phyloP scores from a whole-genome alignment of 2,888 invertebrate genomes.

The Hirudinaria manillensis region DNA sequence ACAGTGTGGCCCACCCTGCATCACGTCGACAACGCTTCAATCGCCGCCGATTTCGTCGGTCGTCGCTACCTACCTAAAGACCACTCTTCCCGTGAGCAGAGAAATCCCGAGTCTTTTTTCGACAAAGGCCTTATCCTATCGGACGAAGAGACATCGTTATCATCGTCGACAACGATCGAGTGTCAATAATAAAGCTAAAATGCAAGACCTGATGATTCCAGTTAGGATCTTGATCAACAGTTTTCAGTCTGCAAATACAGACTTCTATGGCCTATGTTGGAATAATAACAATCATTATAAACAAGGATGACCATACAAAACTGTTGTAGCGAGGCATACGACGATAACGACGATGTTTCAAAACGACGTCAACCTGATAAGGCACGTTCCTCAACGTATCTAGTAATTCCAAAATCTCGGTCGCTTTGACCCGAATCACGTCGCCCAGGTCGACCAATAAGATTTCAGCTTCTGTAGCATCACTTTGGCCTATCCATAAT shows the following conservation, averaged over 20 bases:
- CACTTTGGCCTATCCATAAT: constrained; percentile 7
- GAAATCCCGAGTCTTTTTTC: neutral
- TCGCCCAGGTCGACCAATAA: constrained; percentile 25
- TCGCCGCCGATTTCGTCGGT: neutral
- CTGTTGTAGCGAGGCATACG: too few relatives aligned
- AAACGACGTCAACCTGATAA: too few relatives aligned
- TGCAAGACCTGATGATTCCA: constrained; percentile 56
- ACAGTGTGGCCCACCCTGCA: constrained; percentile 61
- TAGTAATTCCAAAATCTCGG: too few relatives aligned
- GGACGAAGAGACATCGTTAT: neutral
- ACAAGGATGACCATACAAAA: too few relatives aligned
- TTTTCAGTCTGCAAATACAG: constrained; percentile 58
- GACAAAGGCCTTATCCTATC: constrained; percentile 5
- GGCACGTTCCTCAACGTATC: too few relatives aligned
- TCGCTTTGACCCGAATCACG: constrained; percentile 21
- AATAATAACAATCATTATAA: neutral
- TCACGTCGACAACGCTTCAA: constrained; percentile 44
- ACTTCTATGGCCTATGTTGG: constrained; percentile 57
- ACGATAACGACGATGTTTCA: too few relatives aligned
- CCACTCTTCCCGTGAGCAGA: constrained; percentile 14
- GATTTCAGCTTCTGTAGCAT: neutral
- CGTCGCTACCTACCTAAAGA: constrained; percentile 4
- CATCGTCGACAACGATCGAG: neutral
- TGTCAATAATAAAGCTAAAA: neutral
- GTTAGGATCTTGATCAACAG: constrained; percentile 59